Evolutionary conservation across 2,888 invertebrate genomes (phyloP).

Genomic region (Tenthredo distinguenda): DNA sequence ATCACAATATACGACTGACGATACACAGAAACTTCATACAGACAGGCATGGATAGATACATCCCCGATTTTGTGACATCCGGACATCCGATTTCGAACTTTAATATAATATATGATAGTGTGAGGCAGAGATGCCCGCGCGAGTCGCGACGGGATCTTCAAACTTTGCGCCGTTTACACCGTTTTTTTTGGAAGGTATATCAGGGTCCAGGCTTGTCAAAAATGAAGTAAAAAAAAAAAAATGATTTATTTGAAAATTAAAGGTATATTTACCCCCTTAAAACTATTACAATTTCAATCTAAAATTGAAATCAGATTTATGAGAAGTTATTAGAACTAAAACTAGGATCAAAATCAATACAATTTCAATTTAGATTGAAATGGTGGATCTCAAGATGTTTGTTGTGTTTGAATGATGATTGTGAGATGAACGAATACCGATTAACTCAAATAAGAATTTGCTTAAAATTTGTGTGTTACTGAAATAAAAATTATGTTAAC

Average conservation of each 20-base stretch:
- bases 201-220: not conserved
- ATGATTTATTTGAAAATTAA: not conserved
- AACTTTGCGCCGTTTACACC: not conserved
- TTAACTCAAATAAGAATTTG: conserved; percentile 2
- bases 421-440: conserved; percentile 2
- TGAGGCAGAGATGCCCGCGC: not conserved
- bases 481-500: not conserved
- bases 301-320: not conserved
- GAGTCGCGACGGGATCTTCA: not conserved
- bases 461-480: conserved; percentile 2
- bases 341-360: not conserved
- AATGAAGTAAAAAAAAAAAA: not conserved
- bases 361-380: conserved; percentile 2
- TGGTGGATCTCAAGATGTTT: conserved; percentile 2
- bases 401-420: not conserved
- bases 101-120: not conserved
- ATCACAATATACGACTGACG: too few species aligned
- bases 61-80: too few species aligned
- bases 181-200: not conserved
- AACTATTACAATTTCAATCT: not conserved
- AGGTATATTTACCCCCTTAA: not conserved
- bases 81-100: too few species aligned
- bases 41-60: too few species aligned
- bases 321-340: conserved; percentile 2
- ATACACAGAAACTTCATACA: too few species aligned